Base-by-base conservation (phyloP, 2,113 vertebrate genomes). In the Trogon melanurus region DNA sequence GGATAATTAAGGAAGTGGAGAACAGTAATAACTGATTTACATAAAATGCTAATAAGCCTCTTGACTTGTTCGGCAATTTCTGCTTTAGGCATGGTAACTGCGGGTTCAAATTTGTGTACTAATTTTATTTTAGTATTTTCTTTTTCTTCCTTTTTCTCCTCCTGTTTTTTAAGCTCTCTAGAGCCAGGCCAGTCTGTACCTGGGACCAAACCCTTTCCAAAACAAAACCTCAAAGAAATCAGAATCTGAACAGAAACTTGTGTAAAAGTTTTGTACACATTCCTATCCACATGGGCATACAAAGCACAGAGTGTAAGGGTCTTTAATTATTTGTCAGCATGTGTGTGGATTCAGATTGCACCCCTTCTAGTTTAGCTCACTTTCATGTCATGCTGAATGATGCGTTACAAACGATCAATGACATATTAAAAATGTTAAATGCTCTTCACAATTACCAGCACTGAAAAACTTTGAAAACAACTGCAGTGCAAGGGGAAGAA, bases 1-100 rank as follows among this genome's bases (percentile, higher is more conserved):
- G 99, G 99, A 99, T 99, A 99, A 99, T 99, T 99, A 99, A 99
- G 98, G 98, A 99, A 99, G 99, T 99, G 98, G 98, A 99, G 98
- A 99, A 98, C 98, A 98, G 98, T 99, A 99, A 99, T 99, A 99
- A 98, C 98, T 98, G 97, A 99, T 99, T 99, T 99, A 98, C 99
- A 99, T 99, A 99, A 98, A 99, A 99, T 99, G 99, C 99, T 99
- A 99, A 99, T 99, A 98, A 99, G 99, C 98, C 98, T 98, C 98
- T 98, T 97, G 99, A 99, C 98, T 98, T 98, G 98, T 98, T 98
- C 96, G 98, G 98, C 98, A 98, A 97, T 98, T 98, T 98, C 97
- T 97, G 97, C 98, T 98, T 98, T 97, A 95, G 98, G 97, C 98
- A 97, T 86, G 95, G 97, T 95, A 97, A 97, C 97, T 75, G 96